A percentile compares a stretch with the other conserved stretches of the same genome.
phyloP scores from a whole-genome alignment of 2,797 vertebrate species.

The Florisuga fusca region DNA sequence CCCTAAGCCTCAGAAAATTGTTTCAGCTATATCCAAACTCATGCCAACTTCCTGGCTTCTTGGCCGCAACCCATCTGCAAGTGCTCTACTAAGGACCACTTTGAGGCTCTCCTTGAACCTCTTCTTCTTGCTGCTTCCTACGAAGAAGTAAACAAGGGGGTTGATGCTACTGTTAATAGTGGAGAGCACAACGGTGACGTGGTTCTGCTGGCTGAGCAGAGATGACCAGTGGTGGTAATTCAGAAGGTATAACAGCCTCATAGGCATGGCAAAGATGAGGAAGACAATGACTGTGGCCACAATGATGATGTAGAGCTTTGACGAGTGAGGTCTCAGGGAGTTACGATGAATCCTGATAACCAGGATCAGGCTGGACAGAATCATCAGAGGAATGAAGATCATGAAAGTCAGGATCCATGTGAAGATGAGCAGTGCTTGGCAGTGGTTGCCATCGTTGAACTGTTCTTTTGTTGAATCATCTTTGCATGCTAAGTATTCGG shows the following conservation, averaged over 20 bases:
- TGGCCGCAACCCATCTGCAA: slow-evolving; percentile 69
- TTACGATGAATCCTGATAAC: slow-evolving; percentile 76
- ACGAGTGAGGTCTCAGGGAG: slow-evolving; percentile 61
- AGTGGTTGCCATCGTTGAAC: not conserved
- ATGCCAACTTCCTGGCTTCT: slow-evolving; percentile 58
- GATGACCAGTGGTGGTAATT: slow-evolving; percentile 73
- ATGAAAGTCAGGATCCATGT: slow-evolving; percentile 76
- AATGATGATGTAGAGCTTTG: slow-evolving; percentile 81
- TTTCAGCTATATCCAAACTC: slow-evolving; percentile 58
- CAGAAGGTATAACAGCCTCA: slow-evolving; percentile 77
- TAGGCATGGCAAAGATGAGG: slow-evolving; percentile 78
- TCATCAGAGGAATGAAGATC: slow-evolving; percentile 80
- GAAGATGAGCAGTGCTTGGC: slow-evolving; percentile 75
- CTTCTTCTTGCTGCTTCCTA: slow-evolving; percentile 80
- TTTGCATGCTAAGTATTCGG: slow-evolving; percentile 77
- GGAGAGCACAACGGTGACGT: slow-evolving; percentile 76
- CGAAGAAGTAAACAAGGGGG: slow-evolving; percentile 80
- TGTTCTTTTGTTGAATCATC: slow-evolving; percentile 37
- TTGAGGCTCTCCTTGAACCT: slow-evolving; percentile 80
- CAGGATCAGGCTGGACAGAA: slow-evolving; percentile 76
- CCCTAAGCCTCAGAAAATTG: slow-evolving; percentile 62
- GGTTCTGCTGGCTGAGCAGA: slow-evolving; percentile 62
- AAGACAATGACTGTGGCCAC: slow-evolving; percentile 74
- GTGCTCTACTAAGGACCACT: slow-evolving; percentile 78
- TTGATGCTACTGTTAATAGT: slow-evolving; percentile 80